Conservation (phyloP, 2,888 invertebrate genomes). For the Macaria liturata region DNA sequence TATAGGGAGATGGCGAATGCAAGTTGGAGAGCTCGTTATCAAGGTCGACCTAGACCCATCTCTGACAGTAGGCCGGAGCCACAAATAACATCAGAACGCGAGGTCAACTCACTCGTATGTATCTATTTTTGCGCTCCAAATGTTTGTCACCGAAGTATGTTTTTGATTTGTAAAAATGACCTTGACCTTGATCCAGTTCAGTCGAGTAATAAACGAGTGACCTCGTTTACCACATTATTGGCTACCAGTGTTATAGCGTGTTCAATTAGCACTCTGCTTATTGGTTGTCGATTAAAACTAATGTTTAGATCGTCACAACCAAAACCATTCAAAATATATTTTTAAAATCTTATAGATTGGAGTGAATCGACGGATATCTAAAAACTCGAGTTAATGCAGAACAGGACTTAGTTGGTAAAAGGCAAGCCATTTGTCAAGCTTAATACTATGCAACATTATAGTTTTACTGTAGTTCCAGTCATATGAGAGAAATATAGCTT, state of each 20-base stretch:
- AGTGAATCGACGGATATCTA: too few relatives aligned
- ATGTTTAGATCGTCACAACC: too few relatives aligned
- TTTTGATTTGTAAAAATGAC: conserved; percentile 82
- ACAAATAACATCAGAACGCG: conserved; percentile 71
- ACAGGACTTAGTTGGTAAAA: too few relatives aligned
- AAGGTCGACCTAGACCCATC: conserved; percentile 78
- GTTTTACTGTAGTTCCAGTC: too few relatives aligned
- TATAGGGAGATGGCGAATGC: conserved; percentile 33
- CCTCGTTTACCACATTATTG: conserved; percentile 80
- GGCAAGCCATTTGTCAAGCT: too few relatives aligned
- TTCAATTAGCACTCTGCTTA: conserved; percentile 59
- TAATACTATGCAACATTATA: too few relatives aligned
- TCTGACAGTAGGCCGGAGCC: conserved; percentile 63
- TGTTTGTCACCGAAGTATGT: conserved; percentile 71
- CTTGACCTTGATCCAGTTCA: conserved; percentile 82
- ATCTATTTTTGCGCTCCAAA: conserved; percentile 68
- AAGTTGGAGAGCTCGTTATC: conserved; percentile 53
- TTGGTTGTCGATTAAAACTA: conserved; percentile 8
- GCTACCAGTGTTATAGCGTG: conserved; percentile 56
- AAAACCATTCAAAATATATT: not conserved
- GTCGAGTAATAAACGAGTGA: conserved; percentile 76
- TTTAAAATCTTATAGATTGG: not conserved
- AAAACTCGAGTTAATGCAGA: too few relatives aligned
- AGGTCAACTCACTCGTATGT: conserved; percentile 66
- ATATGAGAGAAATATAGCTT: too few relatives aligned